Evolutionary conservation across 35 echinoderm and acorn worm genomes (phyloP).

Genomic region (Chiridota heheva): DNA sequence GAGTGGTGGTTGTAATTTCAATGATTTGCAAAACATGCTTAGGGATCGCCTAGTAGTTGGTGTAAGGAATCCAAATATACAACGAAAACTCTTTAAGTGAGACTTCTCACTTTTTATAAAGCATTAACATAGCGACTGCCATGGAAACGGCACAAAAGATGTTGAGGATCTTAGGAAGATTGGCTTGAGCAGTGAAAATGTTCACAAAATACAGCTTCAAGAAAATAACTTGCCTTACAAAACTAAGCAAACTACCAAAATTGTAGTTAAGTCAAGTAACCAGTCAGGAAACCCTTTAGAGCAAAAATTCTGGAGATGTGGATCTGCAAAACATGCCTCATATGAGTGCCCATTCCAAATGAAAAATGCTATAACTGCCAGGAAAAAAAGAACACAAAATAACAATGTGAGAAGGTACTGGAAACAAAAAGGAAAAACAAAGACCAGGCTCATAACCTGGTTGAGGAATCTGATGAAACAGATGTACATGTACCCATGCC

Average conservation of each 20-base stretch:
- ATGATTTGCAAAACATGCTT: conserved; percentile 1
- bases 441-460: neutral
- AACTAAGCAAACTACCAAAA: neutral
- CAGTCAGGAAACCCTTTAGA: neutral
- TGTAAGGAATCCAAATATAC: neutral
- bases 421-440: neutral
- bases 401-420: conserved; percentile 4
- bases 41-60: conserved; percentile 32
- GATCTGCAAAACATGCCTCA: neutral
- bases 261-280: neutral
- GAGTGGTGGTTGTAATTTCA: conserved; percentile 20
- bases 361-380: conserved; percentile 31
- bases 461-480: too few relatives aligned
- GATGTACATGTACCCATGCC: too few relatives aligned
- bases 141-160: conserved; percentile 27
- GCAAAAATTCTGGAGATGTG: conserved; percentile 27
- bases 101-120: neutral
- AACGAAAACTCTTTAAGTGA: conserved; percentile 15
- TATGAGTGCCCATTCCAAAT: neutral
- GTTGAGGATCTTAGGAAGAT: neutral
- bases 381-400: conserved; percentile 15
- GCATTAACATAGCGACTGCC: conserved; percentile 6
- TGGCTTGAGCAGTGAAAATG: neutral
- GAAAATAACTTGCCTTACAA: neutral
- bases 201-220: neutral